These are phyloP conservation scores for Alligator sinensis DNA, from an alignment of 2,113 vertebrate genomes.

Conservation along the genomic window DNA sequence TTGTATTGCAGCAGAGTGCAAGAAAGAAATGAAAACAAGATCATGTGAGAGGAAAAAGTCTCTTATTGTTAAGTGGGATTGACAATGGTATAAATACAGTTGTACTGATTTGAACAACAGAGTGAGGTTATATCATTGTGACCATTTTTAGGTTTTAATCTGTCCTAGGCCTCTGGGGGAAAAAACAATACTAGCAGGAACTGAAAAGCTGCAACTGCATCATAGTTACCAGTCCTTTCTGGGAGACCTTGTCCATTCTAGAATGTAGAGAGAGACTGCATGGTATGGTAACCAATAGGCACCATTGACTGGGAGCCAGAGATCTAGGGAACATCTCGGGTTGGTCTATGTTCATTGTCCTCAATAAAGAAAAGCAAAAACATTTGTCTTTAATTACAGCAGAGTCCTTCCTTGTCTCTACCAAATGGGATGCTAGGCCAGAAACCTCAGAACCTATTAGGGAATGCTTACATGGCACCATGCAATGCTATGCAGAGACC, in stretches of 20 bases:
- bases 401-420: background rate
- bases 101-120: background rate
- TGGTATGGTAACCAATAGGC: background rate
- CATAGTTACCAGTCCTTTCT: background rate
- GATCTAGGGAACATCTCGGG: background rate
- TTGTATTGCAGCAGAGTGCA: background rate
- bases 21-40: background rate
- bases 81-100: background rate
- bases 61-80: background rate
- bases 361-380: background rate
- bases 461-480: too few species aligned
- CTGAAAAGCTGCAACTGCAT: background rate
- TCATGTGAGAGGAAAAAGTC: accelerated
- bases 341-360: background rate
- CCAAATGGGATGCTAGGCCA: background rate
- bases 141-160: background rate
- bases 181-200: background rate
- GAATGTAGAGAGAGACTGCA: background rate
- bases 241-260: background rate
- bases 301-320: background rate
- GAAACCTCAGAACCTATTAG: background rate
- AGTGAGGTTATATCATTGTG: background rate
- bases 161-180: background rate
- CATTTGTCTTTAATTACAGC: background rate
- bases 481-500: too few species aligned